Conservation (phyloP, 2,888 invertebrate genomes). For the Anagyrus pseudococci region DNA sequence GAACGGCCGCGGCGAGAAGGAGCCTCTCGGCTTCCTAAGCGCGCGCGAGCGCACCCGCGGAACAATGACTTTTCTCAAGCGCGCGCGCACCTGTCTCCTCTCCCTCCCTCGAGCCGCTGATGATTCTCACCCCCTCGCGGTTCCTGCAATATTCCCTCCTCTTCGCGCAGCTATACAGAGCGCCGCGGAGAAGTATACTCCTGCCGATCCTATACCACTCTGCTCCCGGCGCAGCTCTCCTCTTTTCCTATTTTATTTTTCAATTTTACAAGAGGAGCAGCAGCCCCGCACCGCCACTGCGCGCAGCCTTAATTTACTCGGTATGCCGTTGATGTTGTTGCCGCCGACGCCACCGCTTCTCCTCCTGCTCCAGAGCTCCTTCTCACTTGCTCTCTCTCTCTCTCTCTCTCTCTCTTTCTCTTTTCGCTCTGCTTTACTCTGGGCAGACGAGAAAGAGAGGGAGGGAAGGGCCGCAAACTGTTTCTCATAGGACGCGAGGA, state of each 20-base stretch:
- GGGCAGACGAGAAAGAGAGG: too few relatives aligned
- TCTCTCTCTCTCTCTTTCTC: too few relatives aligned
- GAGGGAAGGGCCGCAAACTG: too few relatives aligned
- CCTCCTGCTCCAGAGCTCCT: too few relatives aligned
- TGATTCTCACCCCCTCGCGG: background rate
- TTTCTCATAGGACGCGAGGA: slow-evolving; percentile 24
- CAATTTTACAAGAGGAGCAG: slow-evolving; percentile 16
- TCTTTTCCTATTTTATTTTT: slow-evolving; percentile 24
- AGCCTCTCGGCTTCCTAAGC: background rate
- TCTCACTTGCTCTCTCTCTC: too few relatives aligned
- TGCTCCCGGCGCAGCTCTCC: background rate
- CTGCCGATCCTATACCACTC: background rate
- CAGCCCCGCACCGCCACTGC: background rate
- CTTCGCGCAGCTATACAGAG: too few relatives aligned
- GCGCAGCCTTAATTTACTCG: slow-evolving; percentile 31
- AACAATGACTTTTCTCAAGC: slow-evolving; percentile 36
- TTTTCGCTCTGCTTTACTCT: too few relatives aligned
- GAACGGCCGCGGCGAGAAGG: slow-evolving; percentile 19
- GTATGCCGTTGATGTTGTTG: slow-evolving; percentile 23
- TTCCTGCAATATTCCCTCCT: too few relatives aligned
- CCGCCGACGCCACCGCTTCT: background rate
- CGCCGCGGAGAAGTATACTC: too few relatives aligned
- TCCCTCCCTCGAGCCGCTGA: slow-evolving; percentile 7
- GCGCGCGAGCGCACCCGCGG: background rate
- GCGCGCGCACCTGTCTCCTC: slow-evolving; percentile 20